Conservation (phyloP, 2,888 invertebrate genomes). For the Rhingia campestris region DNA sequence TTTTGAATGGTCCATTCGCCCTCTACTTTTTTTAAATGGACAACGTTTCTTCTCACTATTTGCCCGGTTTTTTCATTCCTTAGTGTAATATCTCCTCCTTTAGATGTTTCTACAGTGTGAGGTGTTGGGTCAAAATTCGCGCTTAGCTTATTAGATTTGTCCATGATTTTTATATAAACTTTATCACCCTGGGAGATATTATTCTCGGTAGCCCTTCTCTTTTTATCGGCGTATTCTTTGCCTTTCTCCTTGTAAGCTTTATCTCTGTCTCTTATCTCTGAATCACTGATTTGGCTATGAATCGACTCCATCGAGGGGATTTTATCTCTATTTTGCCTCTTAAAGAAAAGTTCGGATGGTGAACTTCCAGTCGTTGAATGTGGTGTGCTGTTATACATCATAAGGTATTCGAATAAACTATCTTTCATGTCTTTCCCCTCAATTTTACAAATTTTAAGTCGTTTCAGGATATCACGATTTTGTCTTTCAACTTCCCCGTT, state of each 20-base stretch:
- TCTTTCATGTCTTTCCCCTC: slow-evolving; percentile 45
- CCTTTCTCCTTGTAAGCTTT: slow-evolving; percentile 42
- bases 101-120: no score
- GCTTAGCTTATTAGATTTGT: background rate
- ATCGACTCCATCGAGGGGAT: slow-evolving; percentile 27
- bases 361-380: slow-evolving; percentile 50
- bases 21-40: no score
- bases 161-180: background rate
- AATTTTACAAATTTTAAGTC: slow-evolving; percentile 54
- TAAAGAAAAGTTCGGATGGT: slow-evolving; percentile 46
- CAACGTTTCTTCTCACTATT: no score
- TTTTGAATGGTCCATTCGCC: no score
- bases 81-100: no score
- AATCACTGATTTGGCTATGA: slow-evolving; percentile 37
- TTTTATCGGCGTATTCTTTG: slow-evolving; percentile 5
- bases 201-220: background rate
- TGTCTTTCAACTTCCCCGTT: slow-evolving; percentile 59
- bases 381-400: slow-evolving; percentile 56
- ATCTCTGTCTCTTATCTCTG: slow-evolving; percentile 37
- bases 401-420: slow-evolving; percentile 34
- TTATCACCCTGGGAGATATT: background rate
- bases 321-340: slow-evolving; percentile 39
- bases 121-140: background rate
- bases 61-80: no score
- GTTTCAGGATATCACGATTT: slow-evolving; percentile 51